These are phyloP conservation scores for Conomelus anceps DNA, from an alignment of 2,888 invertebrate genomes.

Conservation along the genomic window DNA sequence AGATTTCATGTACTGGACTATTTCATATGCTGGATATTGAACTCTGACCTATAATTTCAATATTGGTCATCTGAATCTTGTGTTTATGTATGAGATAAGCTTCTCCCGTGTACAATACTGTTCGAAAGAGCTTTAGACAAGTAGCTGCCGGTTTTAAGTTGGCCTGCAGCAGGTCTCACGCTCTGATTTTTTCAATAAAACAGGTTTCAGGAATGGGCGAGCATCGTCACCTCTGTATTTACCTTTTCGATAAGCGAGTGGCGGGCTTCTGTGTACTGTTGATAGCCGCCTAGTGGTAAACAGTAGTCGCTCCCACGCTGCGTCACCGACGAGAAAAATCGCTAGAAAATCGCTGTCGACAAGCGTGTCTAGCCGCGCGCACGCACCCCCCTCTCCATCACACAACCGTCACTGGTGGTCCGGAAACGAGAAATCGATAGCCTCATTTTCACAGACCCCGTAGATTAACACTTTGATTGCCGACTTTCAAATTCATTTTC, in stretches of 20 bases:
- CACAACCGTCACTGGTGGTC: background rate
- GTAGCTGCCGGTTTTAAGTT: background rate
- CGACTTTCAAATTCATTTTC: background rate
- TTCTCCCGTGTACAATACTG: background rate
- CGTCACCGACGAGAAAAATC: background rate
- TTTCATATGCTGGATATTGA: too few species aligned
- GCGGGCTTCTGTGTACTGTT: background rate
- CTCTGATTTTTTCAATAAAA: background rate
- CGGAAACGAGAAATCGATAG: background rate
- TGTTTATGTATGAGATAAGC: background rate
- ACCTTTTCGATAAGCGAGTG: background rate
- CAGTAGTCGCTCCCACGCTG: background rate
- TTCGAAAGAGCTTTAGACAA: too few species aligned
- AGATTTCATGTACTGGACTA: background rate
- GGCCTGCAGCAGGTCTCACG: background rate
- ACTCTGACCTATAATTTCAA: too few species aligned
- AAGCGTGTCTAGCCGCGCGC: background rate
- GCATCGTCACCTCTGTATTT: background rate
- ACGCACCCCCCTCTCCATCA: too few species aligned
- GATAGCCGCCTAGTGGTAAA: background rate
- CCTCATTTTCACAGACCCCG: background rate
- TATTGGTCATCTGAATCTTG: too few species aligned
- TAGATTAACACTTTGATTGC: background rate
- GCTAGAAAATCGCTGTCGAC: background rate
- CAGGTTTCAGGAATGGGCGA: background rate